These are phyloP conservation scores for Ricordea florida DNA, from an alignment of 92 coral and sea anemone species.

Conservation along the genomic window DNA sequence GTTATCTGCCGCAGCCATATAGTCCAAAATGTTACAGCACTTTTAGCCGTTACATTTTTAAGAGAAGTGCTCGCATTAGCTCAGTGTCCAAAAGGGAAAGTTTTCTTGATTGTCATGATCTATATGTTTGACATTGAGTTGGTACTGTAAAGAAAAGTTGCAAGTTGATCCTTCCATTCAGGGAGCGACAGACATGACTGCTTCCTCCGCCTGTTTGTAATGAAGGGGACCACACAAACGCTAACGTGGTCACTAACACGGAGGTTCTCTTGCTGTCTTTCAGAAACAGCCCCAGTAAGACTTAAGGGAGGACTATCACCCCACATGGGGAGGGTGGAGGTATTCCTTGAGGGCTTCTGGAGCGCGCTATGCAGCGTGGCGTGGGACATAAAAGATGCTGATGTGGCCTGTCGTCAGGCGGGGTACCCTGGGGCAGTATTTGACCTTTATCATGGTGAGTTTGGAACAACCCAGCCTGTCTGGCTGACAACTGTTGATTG, in stretches of 20 bases:
- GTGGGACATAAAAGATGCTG: constrained; percentile 28
- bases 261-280: not conserved
- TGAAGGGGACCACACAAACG: not conserved
- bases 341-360: constrained; percentile 20
- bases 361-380: constrained; percentile 20
- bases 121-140: too few relatives aligned
- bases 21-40: too few relatives aligned
- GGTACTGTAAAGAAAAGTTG: too few relatives aligned
- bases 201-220: not conserved
- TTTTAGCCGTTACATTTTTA: too few relatives aligned
- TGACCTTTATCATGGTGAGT: constrained; percentile 25
- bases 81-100: too few relatives aligned
- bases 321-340: constrained; percentile 34
- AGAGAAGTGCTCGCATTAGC: too few relatives aligned
- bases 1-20: too few relatives aligned
- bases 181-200: too few relatives aligned
- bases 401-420: constrained; percentile 36
- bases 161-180: too few relatives aligned
- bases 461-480: constrained; percentile 22
- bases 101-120: too few relatives aligned
- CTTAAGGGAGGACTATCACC: not conserved
- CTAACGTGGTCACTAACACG: not conserved
- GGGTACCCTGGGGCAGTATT: constrained; percentile 24
- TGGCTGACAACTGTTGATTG: constrained; percentile 43
- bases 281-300: constrained; percentile 2